A percentile compares a stretch with the other conserved stretches of the same genome.
Evolutionary conservation across 2,888 invertebrate species (phyloP).

Genomic region (Gisinianus flammeolus): DNA sequence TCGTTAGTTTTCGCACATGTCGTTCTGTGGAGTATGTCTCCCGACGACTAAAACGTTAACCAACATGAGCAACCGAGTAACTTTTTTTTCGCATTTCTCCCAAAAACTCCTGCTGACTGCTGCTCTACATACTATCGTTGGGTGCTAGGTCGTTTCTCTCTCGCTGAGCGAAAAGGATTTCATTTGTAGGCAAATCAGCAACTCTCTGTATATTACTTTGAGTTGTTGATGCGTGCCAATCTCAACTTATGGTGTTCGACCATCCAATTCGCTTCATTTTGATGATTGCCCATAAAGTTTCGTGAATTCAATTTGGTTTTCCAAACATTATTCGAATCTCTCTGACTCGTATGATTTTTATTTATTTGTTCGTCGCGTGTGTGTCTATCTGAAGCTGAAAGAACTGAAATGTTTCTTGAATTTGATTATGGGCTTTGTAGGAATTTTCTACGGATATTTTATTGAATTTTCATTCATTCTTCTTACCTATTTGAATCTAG

Average conservation of each 20-base stretch:
- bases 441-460: too few species aligned
- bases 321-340: background rate
- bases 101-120: background rate
- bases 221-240: constrained; percentile 8
- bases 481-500: too few species aligned
- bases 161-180: constrained; percentile 2
- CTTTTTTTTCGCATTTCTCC: background rate
- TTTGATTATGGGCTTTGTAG: too few species aligned
- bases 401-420: too few species aligned
- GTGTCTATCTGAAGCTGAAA: too few species aligned
- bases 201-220: constrained; percentile 4
- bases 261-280: constrained; percentile 1
- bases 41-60: background rate
- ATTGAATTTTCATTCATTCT: too few species aligned
- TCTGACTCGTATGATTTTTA: too few species aligned
- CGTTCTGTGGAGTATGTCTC: background rate
- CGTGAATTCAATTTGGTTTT: background rate
- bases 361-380: too few species aligned
- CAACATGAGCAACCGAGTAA: constrained; percentile 6
- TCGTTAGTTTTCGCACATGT: background rate
- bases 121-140: background rate
- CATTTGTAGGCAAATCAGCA: constrained; percentile 20
- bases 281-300: background rate
- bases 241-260: background rate
- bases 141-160: background rate